A percentile compares a stretch with the other conserved stretches of the same genome.
Evolutionary conservation across 2,797 vertebrate species (phyloP).

Genomic region (Halcyon badia): DNA sequence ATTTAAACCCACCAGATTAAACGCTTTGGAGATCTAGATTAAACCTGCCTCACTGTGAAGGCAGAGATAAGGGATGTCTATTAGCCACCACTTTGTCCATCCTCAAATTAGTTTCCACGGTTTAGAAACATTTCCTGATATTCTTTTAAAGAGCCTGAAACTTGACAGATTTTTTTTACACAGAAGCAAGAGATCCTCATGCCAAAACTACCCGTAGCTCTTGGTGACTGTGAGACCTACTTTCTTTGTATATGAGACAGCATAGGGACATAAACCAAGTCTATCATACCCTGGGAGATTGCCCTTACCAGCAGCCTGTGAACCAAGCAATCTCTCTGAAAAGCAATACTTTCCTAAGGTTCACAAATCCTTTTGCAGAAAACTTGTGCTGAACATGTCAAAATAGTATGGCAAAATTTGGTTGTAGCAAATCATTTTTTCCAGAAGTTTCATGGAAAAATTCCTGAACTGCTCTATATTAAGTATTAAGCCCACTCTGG

Average conservation of each 20-base stretch:
- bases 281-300: accelerated
- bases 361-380: background rate
- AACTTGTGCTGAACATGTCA: background rate
- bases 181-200: background rate
- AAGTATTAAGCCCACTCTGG: conserved; percentile 1
- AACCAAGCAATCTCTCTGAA: background rate
- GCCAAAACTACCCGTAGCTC: background rate
- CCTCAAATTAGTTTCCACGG: background rate
- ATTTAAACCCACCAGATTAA: background rate
- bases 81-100: background rate
- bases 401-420: background rate
- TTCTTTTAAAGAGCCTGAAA: background rate
- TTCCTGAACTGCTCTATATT: conserved; percentile 27
- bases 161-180: background rate
- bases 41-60: background rate
- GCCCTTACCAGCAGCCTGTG: background rate
- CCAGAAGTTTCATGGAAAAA: conserved; percentile 28
- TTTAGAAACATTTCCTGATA: background rate
- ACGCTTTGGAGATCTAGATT: background rate
- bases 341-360: background rate
- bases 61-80: background rate
- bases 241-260: background rate
- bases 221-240: background rate
- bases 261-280: background rate
- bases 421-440: background rate